A percentile compares a stretch with the other conserved stretches of the same genome.
phyloP scores from a whole-genome alignment of 2,113 vertebrate genomes.

The Atractosteus spatula region DNA sequence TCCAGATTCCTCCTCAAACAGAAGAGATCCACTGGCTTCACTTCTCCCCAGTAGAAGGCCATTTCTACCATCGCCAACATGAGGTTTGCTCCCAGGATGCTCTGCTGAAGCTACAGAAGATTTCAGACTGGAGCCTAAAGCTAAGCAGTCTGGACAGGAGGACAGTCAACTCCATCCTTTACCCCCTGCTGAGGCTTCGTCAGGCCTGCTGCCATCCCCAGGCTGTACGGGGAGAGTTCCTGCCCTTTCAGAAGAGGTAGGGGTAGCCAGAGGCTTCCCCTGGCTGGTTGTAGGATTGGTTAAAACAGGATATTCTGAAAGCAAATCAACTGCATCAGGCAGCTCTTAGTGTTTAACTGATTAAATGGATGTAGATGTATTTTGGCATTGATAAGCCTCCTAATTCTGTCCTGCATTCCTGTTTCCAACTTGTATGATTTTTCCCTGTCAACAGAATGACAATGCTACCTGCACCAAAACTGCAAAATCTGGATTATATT shows the following conservation, averaged over 20 bases:
- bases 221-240: slow-evolving; percentile 93
- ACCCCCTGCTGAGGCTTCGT: slow-evolving; percentile 85
- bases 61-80: slow-evolving; percentile 96
- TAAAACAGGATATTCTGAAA: no score
- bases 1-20: slow-evolving; percentile 93
- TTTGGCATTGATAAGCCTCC: no score
- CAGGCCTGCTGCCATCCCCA: slow-evolving; percentile 98
- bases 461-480: no score
- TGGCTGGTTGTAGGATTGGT: no score
- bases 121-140: slow-evolving; percentile 92
- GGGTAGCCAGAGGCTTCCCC: not conserved
- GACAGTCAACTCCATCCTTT: slow-evolving; percentile 88
- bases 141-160: slow-evolving; percentile 91
- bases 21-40: slow-evolving; percentile 93
- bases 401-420: no score
- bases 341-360: no score
- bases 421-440: no score
- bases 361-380: no score
- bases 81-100: slow-evolving; percentile 97
- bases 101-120: slow-evolving; percentile 87
- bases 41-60: slow-evolving; percentile 95
- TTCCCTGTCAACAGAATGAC: no score
- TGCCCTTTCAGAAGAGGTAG: slow-evolving; percentile 96
- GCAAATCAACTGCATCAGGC: no score
- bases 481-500: no score